Base-by-base conservation (phyloP, 2,113 vertebrate species). In the Aegotheles bennettii region DNA sequence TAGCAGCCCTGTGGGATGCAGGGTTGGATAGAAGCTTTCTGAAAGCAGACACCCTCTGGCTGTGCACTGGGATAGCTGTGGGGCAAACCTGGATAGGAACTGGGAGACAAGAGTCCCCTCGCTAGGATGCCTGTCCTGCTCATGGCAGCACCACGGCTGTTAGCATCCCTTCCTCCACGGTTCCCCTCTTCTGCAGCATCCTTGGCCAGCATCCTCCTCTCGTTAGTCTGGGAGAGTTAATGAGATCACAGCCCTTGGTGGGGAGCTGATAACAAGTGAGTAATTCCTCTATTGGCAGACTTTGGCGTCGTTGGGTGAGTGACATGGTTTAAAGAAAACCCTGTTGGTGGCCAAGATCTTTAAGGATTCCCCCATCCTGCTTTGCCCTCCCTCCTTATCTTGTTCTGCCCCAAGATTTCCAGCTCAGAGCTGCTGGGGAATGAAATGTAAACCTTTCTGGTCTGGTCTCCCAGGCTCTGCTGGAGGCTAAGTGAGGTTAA, bases 401-500 rank as follows among this genome's bases (percentile, higher is more conserved):
- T 40, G 2, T 48, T 67, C 63, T 81, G 14, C 42, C 45, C 35
- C 61, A 63, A 75, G 77, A 70, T 79, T 86, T 81, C 60, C 5
- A 1, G 29, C 1, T 0, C 0, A 7, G 59, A 87, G 28, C 79
- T 71, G 63, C 54, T 7, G 4, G 70, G 89, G 88, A 95, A 95
- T 95, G 70, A 95, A 63, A 45, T 13, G 48, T 15, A 74, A 89
- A 90, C 71, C 57, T 89, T 89, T 92, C 67, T 25, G 33, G 56
- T 95, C 78, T 53, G 82, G 89, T 92, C 84, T 87, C 89, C 65
- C 68, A 73, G 87, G 94, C 84, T 70, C 87, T 68, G 83, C 89
- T 90, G 93, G 94, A 95, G 97, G 96, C 96, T 97, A 97, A 97
- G 93, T 97, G 96, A 97, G 97, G 97, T 97, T 98, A 97, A 98